Evolutionary conservation across 1,140 invertebrate genomes (phyloP).

Genomic region (Drosophila chauvacae): DNA sequence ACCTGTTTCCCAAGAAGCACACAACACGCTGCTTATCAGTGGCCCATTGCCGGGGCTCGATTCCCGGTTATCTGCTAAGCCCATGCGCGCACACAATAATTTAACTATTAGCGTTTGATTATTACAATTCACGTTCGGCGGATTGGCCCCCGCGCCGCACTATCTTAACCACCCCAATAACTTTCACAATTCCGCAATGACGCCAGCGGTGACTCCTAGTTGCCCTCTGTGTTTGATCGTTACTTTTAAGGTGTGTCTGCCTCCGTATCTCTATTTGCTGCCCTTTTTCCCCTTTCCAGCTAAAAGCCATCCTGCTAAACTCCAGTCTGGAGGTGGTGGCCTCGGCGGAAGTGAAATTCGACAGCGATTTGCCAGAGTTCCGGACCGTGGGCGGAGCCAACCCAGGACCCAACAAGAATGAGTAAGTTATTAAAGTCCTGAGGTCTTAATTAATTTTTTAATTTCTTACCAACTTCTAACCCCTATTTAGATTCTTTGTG

Average conservation of each 20-base stretch:
- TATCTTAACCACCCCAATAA: slow-evolving; percentile 42
- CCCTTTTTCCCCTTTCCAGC: slow-evolving; percentile 86
- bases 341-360: slow-evolving; percentile 94
- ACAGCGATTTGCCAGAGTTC: slow-evolving; percentile 95
- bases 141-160: slow-evolving; percentile 21
- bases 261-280: slow-evolving; percentile 19
- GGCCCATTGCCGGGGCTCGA: slow-evolving; percentile 6
- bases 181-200: slow-evolving; percentile 45
- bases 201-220: slow-evolving; percentile 54
- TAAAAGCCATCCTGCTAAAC: slow-evolving; percentile 95
- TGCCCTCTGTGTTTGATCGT: slow-evolving; percentile 67
- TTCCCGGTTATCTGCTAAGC: slow-evolving; percentile 28
- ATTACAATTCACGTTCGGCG: slow-evolving; percentile 25
- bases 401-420: slow-evolving; percentile 86
- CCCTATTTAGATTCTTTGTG: slow-evolving; percentile 85
- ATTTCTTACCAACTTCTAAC: background rate
- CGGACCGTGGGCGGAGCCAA: slow-evolving; percentile 78
- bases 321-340: slow-evolving; percentile 90
- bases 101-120: slow-evolving; percentile 29
- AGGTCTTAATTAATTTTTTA: background rate
- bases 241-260: slow-evolving; percentile 69
- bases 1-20: slow-evolving; percentile 17
- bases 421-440: slow-evolving; percentile 44
- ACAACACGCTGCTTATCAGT: slow-evolving; percentile 28
- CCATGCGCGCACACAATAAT: slow-evolving; percentile 5